These are phyloP conservation scores for Dasyornis broadbenti DNA, from an alignment of 2,113 vertebrate species.

Conservation along the genomic window DNA sequence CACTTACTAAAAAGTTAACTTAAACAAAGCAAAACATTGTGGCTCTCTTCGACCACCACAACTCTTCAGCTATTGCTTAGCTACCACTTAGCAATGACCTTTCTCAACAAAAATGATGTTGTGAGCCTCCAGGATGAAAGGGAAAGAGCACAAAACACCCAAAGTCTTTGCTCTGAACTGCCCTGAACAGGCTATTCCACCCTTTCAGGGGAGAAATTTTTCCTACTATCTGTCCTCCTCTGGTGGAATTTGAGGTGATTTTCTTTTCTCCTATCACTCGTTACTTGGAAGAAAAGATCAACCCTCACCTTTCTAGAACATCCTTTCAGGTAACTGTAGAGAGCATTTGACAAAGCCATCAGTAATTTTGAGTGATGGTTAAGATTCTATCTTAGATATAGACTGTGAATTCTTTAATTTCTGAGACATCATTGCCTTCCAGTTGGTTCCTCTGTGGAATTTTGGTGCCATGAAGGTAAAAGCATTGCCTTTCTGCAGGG, in stretches of 20 bases:
- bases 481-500: background rate
- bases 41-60: background rate
- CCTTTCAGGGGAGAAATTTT: background rate
- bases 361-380: background rate
- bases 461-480: background rate
- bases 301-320: background rate
- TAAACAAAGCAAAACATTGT: background rate
- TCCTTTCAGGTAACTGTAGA: background rate
- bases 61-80: constrained; percentile 5
- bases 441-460: background rate
- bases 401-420: background rate
- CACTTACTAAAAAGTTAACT: background rate
- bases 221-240: background rate
- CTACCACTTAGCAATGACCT: constrained; percentile 19
- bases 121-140: background rate
- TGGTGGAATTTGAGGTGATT: background rate
- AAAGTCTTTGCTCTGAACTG: background rate
- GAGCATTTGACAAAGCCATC: background rate
- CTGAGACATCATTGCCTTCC: background rate
- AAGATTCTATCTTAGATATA: background rate
- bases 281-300: fast-evolving
- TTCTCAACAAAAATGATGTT: background rate
- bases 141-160: background rate
- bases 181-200: background rate
- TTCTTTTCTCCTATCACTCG: background rate